These are phyloP conservation scores for Genyomyrus donnyi DNA, from an alignment of 2,113 vertebrate genomes.

Conservation along the genomic window DNA sequence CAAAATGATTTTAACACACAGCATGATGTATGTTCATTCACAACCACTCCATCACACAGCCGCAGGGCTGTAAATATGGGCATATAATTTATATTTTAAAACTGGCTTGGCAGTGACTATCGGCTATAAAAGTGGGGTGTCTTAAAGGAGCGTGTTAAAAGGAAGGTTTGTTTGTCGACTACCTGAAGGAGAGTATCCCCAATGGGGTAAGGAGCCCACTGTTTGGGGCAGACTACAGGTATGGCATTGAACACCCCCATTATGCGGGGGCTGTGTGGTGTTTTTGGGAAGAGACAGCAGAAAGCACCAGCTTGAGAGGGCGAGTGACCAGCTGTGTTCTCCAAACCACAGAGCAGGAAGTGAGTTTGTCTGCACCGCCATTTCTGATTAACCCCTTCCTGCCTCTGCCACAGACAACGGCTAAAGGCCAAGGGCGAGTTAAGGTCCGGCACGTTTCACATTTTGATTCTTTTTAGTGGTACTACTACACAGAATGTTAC, in stretches of 20 bases:
- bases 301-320: conserved; percentile 22
- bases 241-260: background rate
- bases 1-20: background rate
- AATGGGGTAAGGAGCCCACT: background rate
- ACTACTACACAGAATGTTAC: background rate
- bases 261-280: background rate
- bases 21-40: background rate
- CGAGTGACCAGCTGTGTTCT: conserved; percentile 29
- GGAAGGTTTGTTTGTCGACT: background rate
- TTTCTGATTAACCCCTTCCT: conserved; percentile 56
- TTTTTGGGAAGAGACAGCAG: conserved; percentile 38
- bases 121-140: background rate
- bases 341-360: conserved; percentile 40
- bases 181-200: background rate
- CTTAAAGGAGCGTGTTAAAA: background rate
- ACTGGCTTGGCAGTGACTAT: background rate
- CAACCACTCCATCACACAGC: background rate
- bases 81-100: background rate
- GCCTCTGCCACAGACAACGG: background rate
- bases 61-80: background rate
- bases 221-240: background rate
- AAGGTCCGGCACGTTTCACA: background rate
- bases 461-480: background rate
- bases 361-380: conserved; percentile 35
- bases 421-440: background rate